A percentile compares a stretch with the other conserved stretches of the same genome.
Conservation (phyloP, 2,797 vertebrate species). For the Synanceia verrucosa region DNA sequence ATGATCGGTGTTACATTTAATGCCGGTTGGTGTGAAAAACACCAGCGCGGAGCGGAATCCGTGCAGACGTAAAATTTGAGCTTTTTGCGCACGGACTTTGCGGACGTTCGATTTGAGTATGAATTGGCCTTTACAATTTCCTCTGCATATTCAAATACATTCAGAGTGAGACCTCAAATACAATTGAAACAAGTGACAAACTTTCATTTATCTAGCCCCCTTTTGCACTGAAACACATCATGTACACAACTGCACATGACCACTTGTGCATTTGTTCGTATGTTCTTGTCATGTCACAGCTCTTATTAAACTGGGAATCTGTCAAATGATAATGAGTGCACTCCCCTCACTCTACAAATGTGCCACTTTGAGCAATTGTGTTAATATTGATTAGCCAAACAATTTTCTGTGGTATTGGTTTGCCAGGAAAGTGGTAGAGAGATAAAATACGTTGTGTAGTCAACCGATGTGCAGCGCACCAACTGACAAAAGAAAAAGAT, state of each 20-base stretch:
- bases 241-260: neutral
- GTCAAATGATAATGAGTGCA: neutral
- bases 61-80: too few relatives aligned
- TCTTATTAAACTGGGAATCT: conserved; percentile 1
- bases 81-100: too few relatives aligned
- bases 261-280: neutral
- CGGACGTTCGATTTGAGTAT: too few relatives aligned
- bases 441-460: neutral
- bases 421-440: neutral
- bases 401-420: neutral
- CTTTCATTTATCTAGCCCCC: neutral
- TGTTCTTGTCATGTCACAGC: neutral
- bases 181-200: conserved; percentile 5
- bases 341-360: neutral
- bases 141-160: conserved; percentile 27
- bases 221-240: neutral
- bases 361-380: neutral
- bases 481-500: conserved; percentile 5
- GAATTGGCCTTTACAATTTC: too few relatives aligned
- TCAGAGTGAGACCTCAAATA: conserved; percentile 47
- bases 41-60: too few relatives aligned
- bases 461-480: neutral
- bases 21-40: too few relatives aligned
- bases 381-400: neutral
- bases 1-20: too few relatives aligned